Evolutionary conservation across 2,888 invertebrate genomes (phyloP), one percentile per base, ranked within the genome.

Genomic region (Macropis europaea): DNA sequence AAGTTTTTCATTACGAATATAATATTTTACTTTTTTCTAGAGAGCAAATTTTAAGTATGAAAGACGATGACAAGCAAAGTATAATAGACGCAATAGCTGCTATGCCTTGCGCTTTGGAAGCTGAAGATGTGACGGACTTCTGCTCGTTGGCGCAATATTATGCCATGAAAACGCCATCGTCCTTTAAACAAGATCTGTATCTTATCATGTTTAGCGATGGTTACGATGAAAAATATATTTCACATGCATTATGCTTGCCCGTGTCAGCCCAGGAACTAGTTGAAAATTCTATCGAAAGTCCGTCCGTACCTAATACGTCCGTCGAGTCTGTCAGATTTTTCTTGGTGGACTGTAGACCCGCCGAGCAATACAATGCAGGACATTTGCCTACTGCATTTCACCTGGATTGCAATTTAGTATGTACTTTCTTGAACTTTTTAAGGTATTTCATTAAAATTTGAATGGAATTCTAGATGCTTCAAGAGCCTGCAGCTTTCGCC

Each of bases 331-430:
- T 96, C 0, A 93, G 96, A 82, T 99, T 98, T 90, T 99, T 99
- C 90, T 92, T 99, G 75, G 98, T 99, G 6, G 99, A 99, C 90
- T 99, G 99, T 90, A 93, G 99, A 76, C 98, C 99, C 6, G 88
- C 86, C 5, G 97, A 98, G 78, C 98, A 99, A 87, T 99, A 99
- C 88, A 99, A 99, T 91, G 95, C 95, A 59, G 99, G 99, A 0
- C 99, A 99, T 91, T 93, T 99, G 77, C 96, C 97, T 0, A 99
- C 98, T 54, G 99, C 99, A 60, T 99, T 99, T 91, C 99, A 99
- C 91, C 92, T 99, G 74, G 99, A 99, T 90, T 98, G 98, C 85
- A 97, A 97, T 90, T 92, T 99, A 85, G 94, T 94, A 87, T 24
- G 54, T 43, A 47, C 0, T 26, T n/a, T 45, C 40, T 26, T 30